Base-by-base conservation (phyloP, 2,888 invertebrate species). In the Xestia c-nigrum region DNA sequence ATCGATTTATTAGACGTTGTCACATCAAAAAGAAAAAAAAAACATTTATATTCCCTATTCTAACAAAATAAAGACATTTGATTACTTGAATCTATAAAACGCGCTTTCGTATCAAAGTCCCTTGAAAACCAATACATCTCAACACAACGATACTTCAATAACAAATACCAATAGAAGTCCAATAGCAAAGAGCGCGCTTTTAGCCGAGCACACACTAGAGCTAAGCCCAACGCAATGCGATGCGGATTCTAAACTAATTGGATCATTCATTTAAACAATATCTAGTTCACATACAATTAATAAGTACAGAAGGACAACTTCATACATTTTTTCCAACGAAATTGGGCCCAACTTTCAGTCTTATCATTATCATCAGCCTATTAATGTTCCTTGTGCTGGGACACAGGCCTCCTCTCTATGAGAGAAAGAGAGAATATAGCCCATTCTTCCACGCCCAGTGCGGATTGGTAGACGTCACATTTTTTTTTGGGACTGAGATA, bases 181-280 rank as follows among this genome's bases (percentile, higher is more conserved):
- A 55, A 63, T 47, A n/a, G 10, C 6, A 70, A 78, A 80, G 24
- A 50, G 16, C n/a, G 21, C 24, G 16, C n/a, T 64, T 67, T 47
- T 50, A 65, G 40, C 16, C 9, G 12, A 21, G 21, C 61, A 52
- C 19, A 61, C 21, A 55, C 43, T 55, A 38, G 31, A 68, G 19
- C n/a, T 78, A 78, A 85, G 72, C 73, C 67, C 57, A 59, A 65
- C 68, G 67, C 69, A 83, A 80, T 76, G 47, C 76, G 69, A 63
- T 46, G 72, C 47, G 47, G 78, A 85, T 83, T 78, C 76, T 65
- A 73, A 71, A 76, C 73, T 77, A 87, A 85, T 87, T 87, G 78
- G 73, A 80, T 85, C 74, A 87, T 87, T 75, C 70, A 81, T 83
- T 85, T 76, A 76, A 85, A 85, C 79, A 85, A 79, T 80, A 87